These are phyloP conservation scores for Luidia sarsii DNA, from an alignment of 53 echinoderm and acorn worm species.

Conservation along the genomic window DNA sequence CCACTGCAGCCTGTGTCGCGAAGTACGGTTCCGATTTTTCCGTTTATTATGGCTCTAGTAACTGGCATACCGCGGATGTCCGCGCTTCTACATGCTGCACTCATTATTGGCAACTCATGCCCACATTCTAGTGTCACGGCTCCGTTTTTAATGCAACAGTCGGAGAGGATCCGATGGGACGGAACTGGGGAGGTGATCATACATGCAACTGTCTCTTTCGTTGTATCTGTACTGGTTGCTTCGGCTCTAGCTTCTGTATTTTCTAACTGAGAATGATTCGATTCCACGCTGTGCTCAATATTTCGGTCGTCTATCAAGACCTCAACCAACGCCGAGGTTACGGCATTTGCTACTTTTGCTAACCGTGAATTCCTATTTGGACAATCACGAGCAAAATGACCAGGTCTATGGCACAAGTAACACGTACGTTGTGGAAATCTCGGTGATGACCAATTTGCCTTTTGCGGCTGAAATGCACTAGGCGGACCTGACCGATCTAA, in stretches of 20 bases:
- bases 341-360: neutral
- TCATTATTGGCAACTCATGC: conserved; percentile 5
- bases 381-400: conserved; percentile 25
- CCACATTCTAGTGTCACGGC: neutral
- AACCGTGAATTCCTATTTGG: neutral
- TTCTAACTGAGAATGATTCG: neutral
- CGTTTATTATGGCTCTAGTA: conserved; percentile 19
- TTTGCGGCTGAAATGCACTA: no score
- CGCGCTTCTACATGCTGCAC: neutral
- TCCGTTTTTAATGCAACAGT: neutral
- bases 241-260: neutral
- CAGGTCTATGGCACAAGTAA: neutral
- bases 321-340: conserved; percentile 14
- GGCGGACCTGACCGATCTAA: no score
- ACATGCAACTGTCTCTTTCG: conserved; percentile 37
- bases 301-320: neutral
- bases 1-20: conserved; percentile 48
- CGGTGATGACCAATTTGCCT: no score
- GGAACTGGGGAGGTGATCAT: neutral
- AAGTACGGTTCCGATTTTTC: neutral
- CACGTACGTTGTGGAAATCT: neutral
- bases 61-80: conserved; percentile 45
- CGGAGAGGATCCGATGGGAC: neutral
- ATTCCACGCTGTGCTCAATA: neutral
- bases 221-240: neutral